A percentile compares a stretch with the other conserved stretches of the same genome.
Conservation (phyloP, 1,140 invertebrate species). For the Zaprionus nigranus region DNA sequence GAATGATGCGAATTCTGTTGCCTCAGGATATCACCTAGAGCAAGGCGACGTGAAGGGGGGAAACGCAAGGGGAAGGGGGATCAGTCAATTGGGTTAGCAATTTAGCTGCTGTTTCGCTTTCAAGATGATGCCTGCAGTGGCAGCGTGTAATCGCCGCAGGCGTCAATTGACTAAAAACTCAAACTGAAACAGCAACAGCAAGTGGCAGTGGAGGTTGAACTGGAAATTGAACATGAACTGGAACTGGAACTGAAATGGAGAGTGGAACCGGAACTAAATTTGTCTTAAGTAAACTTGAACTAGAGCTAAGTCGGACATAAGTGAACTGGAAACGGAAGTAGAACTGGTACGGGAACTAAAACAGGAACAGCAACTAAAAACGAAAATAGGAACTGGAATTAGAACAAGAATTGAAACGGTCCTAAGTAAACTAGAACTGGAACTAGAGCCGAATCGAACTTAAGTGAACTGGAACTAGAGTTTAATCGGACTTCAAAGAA, state of each 20-base stretch:
- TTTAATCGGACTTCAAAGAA: not conserved
- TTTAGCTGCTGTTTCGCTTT: slow-evolving; percentile 12
- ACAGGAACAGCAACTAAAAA: not conserved
- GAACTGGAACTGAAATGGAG: too few relatives aligned
- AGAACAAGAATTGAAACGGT: too few relatives aligned
- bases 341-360: too few relatives aligned
- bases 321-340: too few relatives aligned
- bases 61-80: not conserved
- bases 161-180: not conserved
- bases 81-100: slow-evolving; percentile 12
- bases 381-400: not conserved
- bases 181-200: not conserved
- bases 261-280: too few relatives aligned
- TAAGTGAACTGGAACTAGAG: not conserved
- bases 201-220: not conserved
- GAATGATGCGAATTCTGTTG: slow-evolving; percentile 37
- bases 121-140: not conserved
- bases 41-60: not conserved
- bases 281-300: too few relatives aligned
- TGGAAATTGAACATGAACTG: not conserved
- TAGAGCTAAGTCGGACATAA: too few relatives aligned
- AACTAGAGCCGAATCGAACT: not conserved
- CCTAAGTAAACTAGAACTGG: too few relatives aligned
- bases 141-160: slow-evolving; percentile 13
- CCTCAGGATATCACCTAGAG: not conserved